Conservation (phyloP, 2,113 vertebrate genomes). For the Mesoclemmys tuberculata region DNA sequence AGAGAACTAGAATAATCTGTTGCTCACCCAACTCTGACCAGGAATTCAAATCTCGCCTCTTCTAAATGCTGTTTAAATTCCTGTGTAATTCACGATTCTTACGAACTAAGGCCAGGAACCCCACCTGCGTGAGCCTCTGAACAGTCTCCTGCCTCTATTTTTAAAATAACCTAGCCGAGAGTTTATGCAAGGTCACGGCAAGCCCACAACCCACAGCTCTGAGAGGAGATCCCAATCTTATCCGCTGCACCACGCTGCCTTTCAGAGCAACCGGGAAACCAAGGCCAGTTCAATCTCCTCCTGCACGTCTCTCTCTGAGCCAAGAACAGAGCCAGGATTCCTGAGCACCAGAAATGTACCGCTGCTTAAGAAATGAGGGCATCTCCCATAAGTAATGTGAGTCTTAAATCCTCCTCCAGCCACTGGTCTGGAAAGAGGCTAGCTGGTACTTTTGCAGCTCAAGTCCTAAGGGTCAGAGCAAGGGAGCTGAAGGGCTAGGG, state of each 20-base stretch:
- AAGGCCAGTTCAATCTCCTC: constrained; percentile 9
- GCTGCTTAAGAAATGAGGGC: background rate
- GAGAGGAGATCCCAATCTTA: background rate
- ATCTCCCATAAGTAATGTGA: background rate
- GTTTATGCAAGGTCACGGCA: background rate
- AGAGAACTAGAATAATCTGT: background rate
- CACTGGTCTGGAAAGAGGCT: background rate
- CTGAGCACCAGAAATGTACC: background rate
- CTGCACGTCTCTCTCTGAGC: background rate
- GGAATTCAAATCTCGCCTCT: background rate
- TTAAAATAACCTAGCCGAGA: background rate
- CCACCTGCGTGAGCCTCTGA: background rate
- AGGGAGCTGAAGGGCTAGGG: background rate
- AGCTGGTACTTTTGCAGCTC: background rate
- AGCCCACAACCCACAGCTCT: background rate
- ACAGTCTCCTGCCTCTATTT: background rate
- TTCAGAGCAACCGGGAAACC: background rate
- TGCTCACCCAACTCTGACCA: background rate
- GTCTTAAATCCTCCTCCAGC: background rate
- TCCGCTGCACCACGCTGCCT: background rate
- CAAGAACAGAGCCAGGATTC: background rate
- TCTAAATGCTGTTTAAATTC: background rate
- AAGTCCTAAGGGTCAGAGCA: background rate
- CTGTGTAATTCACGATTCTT: background rate
- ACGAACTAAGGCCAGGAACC: background rate